phyloP scores from a whole-genome alignment of 1,140 invertebrate genomes.

The Holotrichia oblita region DNA sequence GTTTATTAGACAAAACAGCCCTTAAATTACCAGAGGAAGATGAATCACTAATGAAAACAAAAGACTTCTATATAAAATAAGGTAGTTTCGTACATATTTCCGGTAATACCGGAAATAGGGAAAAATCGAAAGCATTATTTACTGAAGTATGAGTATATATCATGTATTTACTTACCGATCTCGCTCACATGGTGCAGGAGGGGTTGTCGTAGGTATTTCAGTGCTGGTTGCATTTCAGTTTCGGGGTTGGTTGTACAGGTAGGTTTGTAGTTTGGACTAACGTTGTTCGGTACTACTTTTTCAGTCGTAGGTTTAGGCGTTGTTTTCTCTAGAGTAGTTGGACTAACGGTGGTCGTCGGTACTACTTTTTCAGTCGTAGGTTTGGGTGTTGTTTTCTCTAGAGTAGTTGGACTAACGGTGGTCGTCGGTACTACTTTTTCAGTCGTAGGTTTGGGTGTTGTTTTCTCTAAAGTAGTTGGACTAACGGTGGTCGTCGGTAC shows the following conservation, averaged over 20 bases:
- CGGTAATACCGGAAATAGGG: neutral
- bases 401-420: neutral
- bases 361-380: slow-evolving; percentile 47
- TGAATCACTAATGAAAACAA: neutral
- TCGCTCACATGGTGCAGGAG: slow-evolving; percentile 63
- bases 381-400: slow-evolving; percentile 39
- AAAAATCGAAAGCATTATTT: no score
- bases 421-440: neutral
- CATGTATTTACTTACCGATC: slow-evolving; percentile 59
- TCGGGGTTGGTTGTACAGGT: neutral
- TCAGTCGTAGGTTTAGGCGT: neutral
- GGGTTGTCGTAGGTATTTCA: slow-evolving; percentile 52
- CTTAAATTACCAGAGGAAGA: neutral
- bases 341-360: neutral
- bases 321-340: neutral
- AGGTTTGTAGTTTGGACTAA: neutral
- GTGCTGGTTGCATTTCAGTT: neutral
- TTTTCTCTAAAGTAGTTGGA: neutral
- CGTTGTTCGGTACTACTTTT: neutral
- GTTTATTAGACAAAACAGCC: neutral
- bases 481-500: no score
- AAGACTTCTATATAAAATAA: neutral
- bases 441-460: neutral
- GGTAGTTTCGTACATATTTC: neutral
- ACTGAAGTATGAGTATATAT: no score